Conservation (phyloP, 2,113 vertebrate species). For the Tylochromis polylepis region DNA sequence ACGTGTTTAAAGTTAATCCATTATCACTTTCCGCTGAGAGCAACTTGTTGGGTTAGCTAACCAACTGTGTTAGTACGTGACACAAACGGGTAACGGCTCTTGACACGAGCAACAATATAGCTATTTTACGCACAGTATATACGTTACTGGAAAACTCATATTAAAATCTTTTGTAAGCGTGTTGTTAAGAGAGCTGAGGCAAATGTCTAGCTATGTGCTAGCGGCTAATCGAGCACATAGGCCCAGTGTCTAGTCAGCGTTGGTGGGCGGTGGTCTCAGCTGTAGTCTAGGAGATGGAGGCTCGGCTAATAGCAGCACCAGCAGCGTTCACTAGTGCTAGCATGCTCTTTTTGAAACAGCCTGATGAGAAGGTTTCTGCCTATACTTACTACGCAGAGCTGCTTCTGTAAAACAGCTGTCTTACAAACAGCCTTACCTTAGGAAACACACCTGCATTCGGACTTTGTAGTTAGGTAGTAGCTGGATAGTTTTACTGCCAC, state of each 20-base stretch:
- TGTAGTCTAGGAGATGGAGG: not conserved
- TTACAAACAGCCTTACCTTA: not conserved
- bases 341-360: not conserved
- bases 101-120: not conserved
- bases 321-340: not conserved
- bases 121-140: not conserved
- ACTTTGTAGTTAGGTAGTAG: not conserved
- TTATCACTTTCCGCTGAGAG: not conserved
- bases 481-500: not conserved
- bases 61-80: not conserved
- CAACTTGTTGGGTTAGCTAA: constrained; percentile 47
- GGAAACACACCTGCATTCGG: not conserved
- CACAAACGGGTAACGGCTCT: too few relatives aligned
- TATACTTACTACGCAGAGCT: not conserved
- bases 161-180: not conserved
- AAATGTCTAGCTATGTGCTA: not conserved
- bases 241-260: not conserved
- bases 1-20: not conserved
- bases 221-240: not conserved
- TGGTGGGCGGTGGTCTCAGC: constrained; percentile 22
- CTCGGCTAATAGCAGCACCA: not conserved
- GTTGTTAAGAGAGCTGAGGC: not conserved
- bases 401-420: not conserved
- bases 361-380: not conserved
- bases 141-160: not conserved